phyloP scores from a whole-genome alignment of 2,113 vertebrate genomes.

The Smithornis capensis region DNA sequence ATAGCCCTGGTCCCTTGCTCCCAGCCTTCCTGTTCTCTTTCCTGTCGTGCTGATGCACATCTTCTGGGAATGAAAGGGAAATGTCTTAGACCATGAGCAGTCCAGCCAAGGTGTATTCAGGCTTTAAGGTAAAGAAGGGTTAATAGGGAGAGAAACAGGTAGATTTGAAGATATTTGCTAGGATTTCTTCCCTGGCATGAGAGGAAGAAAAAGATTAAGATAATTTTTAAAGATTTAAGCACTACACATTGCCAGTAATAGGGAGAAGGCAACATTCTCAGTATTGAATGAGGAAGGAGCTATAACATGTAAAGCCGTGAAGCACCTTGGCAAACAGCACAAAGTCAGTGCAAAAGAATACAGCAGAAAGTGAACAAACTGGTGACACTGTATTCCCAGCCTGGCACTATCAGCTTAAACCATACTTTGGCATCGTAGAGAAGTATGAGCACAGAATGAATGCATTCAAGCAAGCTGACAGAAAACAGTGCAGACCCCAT shows the following conservation, averaged over 20 bases:
- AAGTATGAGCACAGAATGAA: not conserved
- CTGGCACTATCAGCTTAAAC: not conserved
- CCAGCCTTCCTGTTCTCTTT: not conserved
- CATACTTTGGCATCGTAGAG: not conserved
- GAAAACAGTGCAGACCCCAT: not conserved
- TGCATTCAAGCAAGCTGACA: not conserved
- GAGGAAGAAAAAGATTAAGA: not conserved
- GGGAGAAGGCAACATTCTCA: not conserved
- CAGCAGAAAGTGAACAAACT: not conserved
- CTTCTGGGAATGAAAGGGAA: not conserved
- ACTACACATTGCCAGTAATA: not conserved
- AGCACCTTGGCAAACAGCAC: not conserved
- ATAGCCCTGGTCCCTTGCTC: not conserved
- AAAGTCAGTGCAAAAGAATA: not conserved
- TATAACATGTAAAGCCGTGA: not conserved
- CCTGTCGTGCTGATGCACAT: not conserved
- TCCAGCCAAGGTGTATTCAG: not conserved
- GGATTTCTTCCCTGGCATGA: not conserved
- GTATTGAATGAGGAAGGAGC: not conserved
- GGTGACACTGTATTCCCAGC: not conserved
- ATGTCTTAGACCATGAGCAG: not conserved
- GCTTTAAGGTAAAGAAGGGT: not conserved
- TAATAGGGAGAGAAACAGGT: not conserved
- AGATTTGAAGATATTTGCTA: not conserved
- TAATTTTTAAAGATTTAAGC: not conserved